Percentiles rank a stretch among this genome's conserved stretches.
phyloP scores from a whole-genome alignment of 2,797 vertebrate species.

The Pygocentrus nattereri region DNA sequence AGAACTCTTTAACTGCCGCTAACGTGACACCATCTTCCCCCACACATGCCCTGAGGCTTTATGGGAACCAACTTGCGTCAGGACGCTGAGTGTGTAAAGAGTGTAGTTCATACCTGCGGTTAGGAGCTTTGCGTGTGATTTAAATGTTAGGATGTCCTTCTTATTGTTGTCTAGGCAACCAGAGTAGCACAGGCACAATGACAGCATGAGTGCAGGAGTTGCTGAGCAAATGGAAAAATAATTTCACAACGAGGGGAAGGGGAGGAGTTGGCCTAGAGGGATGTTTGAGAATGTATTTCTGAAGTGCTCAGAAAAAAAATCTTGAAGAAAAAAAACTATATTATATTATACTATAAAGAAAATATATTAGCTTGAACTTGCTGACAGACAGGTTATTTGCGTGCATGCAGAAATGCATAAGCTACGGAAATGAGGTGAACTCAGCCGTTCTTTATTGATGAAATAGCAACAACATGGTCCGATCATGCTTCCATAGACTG shows the following conservation, averaged over 20 bases:
- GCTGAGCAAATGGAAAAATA: slow-evolving; percentile 63
- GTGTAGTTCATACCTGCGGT: slow-evolving; percentile 61
- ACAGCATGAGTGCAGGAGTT: slow-evolving; percentile 46
- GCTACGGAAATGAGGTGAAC: slow-evolving; percentile 25
- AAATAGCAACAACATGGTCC: not conserved
- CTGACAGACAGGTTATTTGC: slow-evolving; percentile 1
- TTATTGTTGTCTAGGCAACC: slow-evolving; percentile 58
- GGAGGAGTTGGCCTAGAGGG: not conserved
- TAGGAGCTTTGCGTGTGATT: slow-evolving; percentile 57
- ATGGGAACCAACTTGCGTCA: slow-evolving; percentile 47
- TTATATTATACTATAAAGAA: too few species aligned
- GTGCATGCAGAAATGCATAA: slow-evolving; percentile 19
- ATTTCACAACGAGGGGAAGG: slow-evolving; percentile 24
- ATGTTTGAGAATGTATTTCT: not conserved
- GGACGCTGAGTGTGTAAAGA: slow-evolving; percentile 29
- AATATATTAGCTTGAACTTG: not conserved
- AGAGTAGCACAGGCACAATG: slow-evolving; percentile 56
- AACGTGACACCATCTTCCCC: slow-evolving; percentile 15
- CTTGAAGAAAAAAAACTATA: not conserved
- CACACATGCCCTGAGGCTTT: slow-evolving; percentile 1
- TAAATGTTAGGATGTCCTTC: slow-evolving; percentile 60
- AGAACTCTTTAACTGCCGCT: slow-evolving; percentile 38
- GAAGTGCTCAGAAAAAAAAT: not conserved
- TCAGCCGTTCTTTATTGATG: not conserved
- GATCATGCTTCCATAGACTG: too few species aligned